These are phyloP conservation scores for Hirtodrosophila confusa DNA, from an alignment of 2,888 invertebrate species.

Conservation along the genomic window DNA sequence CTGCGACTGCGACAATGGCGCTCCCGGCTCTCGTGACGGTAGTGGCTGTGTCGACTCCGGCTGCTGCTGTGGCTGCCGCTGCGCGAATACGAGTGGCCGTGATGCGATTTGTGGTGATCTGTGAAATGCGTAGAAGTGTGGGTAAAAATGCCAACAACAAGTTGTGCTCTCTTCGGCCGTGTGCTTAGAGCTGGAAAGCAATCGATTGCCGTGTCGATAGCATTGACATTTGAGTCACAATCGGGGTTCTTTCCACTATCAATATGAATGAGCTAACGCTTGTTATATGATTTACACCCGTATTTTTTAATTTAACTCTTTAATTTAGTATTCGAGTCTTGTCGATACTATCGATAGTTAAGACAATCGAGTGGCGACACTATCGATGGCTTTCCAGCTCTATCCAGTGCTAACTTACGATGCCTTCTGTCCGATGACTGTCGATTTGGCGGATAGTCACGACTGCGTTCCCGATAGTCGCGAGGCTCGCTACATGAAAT, in stretches of 20 bases:
- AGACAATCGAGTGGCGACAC: no score
- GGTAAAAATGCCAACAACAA: background rate
- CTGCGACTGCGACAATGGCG: conserved; percentile 82
- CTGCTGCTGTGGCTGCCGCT: conserved; percentile 74
- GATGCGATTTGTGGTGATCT: conserved; percentile 81
- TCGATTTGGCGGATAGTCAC: conserved; percentile 76
- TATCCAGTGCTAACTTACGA: conserved; percentile 63
- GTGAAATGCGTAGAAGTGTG: conserved; percentile 6
- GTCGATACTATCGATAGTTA: no score
- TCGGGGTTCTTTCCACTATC: no score
- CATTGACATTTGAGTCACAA: no score
- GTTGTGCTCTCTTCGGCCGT: no score
- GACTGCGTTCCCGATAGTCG: conserved; percentile 79
- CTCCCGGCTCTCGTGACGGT: conserved; percentile 78
- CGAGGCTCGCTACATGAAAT: conserved; percentile 67
- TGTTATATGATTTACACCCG: no score
- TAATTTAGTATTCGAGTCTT: no score
- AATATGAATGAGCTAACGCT: no score
- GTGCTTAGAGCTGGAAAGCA: background rate
- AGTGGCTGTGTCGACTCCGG: conserved; percentile 74
- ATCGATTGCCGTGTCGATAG: no score
- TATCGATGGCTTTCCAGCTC: background rate
- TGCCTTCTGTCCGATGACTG: conserved; percentile 75
- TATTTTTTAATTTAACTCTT: no score
- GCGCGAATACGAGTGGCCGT: conserved; percentile 75